Conservation (phyloP, 2,888 invertebrate genomes). For the Vandiemenella viatica region DNA sequence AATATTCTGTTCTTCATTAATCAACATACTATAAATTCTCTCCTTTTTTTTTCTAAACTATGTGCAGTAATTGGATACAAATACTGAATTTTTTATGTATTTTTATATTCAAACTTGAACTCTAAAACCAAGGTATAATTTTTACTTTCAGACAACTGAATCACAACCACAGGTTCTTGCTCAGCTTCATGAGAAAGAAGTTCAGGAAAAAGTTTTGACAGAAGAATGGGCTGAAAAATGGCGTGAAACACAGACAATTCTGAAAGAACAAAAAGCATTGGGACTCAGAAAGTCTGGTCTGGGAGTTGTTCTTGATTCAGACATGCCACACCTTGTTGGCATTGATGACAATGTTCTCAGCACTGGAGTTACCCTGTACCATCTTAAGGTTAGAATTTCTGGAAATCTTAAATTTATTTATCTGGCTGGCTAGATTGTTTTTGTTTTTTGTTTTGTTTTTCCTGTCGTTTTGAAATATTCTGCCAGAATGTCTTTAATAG, state of each 20-base stretch:
- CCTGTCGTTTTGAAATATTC: no score
- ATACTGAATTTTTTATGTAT: no score
- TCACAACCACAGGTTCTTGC: slow-evolving; percentile 51
- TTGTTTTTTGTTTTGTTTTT: no score
- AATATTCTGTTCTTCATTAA: no score
- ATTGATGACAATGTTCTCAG: slow-evolving; percentile 81
- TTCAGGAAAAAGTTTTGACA: slow-evolving; percentile 65
- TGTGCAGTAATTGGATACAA: no score
- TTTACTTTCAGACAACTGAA: slow-evolving; percentile 6
- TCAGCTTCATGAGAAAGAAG: slow-evolving; percentile 77
- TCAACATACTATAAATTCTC: no score
- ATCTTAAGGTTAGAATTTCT: slow-evolving; percentile 59
- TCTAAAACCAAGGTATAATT: not conserved
- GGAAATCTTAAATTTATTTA: no score
- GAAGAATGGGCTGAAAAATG: slow-evolving; percentile 90
- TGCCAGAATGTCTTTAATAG: no score
- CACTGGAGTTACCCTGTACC: slow-evolving; percentile 82
- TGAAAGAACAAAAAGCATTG: slow-evolving; percentile 74
- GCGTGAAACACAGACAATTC: slow-evolving; percentile 76
- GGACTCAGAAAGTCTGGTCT: slow-evolving; percentile 75
- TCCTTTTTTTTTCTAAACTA: not conserved
- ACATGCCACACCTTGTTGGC: slow-evolving; percentile 81
- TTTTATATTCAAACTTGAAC: no score
- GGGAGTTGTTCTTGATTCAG: slow-evolving; percentile 78
- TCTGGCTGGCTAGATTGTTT: no score